A percentile compares a stretch with the other conserved stretches of the same genome.
Evolutionary conservation across 2,113 vertebrate genomes (phyloP).

Genomic region (Mustela nigripes): DNA sequence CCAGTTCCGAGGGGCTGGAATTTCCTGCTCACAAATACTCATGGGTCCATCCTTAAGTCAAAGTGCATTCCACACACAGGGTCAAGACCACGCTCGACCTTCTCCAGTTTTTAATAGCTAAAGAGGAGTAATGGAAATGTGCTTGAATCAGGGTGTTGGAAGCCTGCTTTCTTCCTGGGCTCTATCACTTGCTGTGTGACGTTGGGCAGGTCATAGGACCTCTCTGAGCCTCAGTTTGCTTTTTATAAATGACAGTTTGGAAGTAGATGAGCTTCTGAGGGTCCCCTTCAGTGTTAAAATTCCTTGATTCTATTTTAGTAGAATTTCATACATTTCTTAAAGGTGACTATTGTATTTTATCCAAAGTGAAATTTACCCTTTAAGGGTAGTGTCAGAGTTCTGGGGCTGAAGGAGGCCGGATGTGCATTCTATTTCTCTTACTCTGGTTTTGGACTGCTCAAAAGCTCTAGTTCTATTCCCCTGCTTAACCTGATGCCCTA

Average conservation of each 20-base stretch:
- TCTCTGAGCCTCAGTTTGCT: not conserved
- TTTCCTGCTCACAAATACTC: not conserved
- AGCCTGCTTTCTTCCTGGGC: not conserved
- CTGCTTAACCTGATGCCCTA: not conserved
- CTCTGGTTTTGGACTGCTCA: slow-evolving; percentile 12
- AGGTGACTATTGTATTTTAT: not conserved
- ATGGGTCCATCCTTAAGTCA: not conserved
- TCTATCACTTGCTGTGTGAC: not conserved
- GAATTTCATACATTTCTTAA: slow-evolving; percentile 3
- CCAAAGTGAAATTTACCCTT: slow-evolving; percentile 53
- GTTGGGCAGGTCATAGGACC: not conserved
- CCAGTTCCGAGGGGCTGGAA: not conserved
- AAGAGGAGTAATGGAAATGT: not conserved
- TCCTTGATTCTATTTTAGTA: not conserved
- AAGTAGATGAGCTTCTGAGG: not conserved
- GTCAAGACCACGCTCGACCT: not conserved
- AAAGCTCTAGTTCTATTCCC: not conserved
- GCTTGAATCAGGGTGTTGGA: not conserved
- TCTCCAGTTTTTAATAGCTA: not conserved
- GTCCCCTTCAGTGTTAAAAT: not conserved
- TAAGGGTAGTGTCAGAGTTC: not conserved
- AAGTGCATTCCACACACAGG: not conserved
- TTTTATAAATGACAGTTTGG: not conserved
- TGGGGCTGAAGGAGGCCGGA: not conserved
- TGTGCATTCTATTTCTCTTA: not conserved